Evolutionary conservation across 2,797 vertebrate species (phyloP), one percentile per base, ranked within the genome.

Genomic region (Lophotriccus pileatus): DNA sequence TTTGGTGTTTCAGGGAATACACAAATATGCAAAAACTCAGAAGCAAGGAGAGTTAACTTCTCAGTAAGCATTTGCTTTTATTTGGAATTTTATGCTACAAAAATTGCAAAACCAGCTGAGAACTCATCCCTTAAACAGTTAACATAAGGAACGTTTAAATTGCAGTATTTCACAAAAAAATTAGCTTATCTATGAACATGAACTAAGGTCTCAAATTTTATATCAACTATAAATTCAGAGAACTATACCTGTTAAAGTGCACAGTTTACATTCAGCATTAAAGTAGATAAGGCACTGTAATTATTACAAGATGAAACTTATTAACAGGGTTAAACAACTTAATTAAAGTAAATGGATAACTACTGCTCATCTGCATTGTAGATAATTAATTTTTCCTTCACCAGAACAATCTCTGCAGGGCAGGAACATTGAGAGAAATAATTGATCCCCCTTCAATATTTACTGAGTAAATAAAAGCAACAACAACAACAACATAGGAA

Each of bases 351-450:
- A 83, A 69, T 24, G 34, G 34, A 8, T 88, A 89, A 92, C 76
- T 72, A 60, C 50, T 82, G 91, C 74, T 91, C 91, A 88, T 95
- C 89, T 96, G 94, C 93, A 93, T 64, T 91, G 92, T 94, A 95
- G 94, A 90, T 90, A 58, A 87, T 76, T 78, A 58, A 36, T 67
- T 93, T 89, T 83, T 93, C 89, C 92, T 87, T 96, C 95, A 96
- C 94, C 93, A 94, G 83, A 95, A 90, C 53, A 81, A 81, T 75
- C 49, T 94, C 69, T 93, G 83, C 91, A 90, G 88, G 93, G 85
- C 83, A 91, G 62, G 50, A 95, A 84, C 70, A 63, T 0, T 27
- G 80, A 84, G 83, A 88, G 44, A 86, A 84, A 87, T 32, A 41
- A 86, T 8, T 70, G 76, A 82, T 88, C 37, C 18, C 37, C 10